phyloP scores from a whole-genome alignment of 2,113 vertebrate genomes.

The Macquaria ambigua region DNA sequence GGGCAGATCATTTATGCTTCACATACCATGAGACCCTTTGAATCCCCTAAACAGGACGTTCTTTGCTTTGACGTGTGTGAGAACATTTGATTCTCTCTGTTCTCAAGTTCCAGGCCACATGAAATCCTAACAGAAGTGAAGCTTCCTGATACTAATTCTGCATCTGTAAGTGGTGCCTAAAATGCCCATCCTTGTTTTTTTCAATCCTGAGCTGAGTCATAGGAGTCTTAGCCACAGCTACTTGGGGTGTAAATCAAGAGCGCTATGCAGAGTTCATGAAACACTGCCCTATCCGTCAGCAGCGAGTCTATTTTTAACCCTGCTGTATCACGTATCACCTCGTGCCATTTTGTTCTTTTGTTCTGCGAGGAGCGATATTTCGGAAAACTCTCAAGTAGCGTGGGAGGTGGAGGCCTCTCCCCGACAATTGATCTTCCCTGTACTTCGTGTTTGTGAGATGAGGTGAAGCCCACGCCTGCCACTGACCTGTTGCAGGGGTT shows the following conservation, averaged over 20 bases:
- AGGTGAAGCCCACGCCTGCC: constrained; percentile 34
- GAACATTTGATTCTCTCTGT: constrained; percentile 54
- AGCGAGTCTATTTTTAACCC: constrained; percentile 83
- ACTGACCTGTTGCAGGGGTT: constrained; percentile 44
- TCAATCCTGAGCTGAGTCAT: neutral
- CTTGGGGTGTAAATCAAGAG: constrained; percentile 75
- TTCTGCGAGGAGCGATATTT: constrained; percentile 67
- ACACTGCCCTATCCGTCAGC: constrained; percentile 73
- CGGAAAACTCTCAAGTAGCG: constrained; percentile 60
- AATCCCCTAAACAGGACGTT: constrained; percentile 44
- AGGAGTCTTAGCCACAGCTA: constrained; percentile 6
- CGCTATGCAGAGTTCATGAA: constrained; percentile 63
- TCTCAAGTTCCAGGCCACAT: constrained; percentile 65
- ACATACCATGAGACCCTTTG: constrained; percentile 55
- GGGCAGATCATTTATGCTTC: constrained; percentile 60
- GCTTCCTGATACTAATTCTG: constrained; percentile 24
- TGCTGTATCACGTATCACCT: constrained; percentile 75
- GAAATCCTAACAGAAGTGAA: constrained; percentile 21
- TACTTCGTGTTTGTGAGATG: constrained; percentile 15
- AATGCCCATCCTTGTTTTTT: neutral
- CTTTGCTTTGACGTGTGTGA: constrained; percentile 62
- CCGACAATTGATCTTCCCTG: constrained; percentile 36
- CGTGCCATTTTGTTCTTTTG: constrained; percentile 70
- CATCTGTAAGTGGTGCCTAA: neutral
- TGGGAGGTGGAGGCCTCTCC: constrained; percentile 49